These are phyloP conservation scores for Rhea americana DNA, from an alignment of 2,113 vertebrate species.

Conservation along the genomic window DNA sequence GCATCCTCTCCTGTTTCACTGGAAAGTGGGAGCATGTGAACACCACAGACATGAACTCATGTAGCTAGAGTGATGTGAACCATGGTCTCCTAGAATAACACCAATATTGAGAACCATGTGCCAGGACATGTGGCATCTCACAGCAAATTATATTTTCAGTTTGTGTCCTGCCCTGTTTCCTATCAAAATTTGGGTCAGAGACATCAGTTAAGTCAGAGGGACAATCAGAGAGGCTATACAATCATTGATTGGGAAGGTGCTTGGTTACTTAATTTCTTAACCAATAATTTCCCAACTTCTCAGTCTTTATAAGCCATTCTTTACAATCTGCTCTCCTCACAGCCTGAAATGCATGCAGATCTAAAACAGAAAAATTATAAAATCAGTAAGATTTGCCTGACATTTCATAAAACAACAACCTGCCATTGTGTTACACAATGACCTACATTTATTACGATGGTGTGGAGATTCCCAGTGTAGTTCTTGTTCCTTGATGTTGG, in stretches of 20 bases:
- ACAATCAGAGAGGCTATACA: neutral
- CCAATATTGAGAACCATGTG: neutral
- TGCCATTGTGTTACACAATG: neutral
- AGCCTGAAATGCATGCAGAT: neutral
- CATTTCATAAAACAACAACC: neutral
- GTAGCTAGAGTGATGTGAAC: neutral
- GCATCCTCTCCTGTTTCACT: slow-evolving; percentile 36
- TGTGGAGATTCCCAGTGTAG: neutral
- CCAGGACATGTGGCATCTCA: neutral
- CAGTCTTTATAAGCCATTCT: neutral
- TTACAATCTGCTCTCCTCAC: neutral
- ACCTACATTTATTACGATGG: neutral
- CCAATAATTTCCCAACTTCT: neutral
- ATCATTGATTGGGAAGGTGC: neutral
- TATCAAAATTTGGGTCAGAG: neutral
- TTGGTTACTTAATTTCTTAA: neutral
- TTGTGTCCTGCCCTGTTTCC: neutral
- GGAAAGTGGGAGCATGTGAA: slow-evolving; percentile 29
- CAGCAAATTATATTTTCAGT: neutral
- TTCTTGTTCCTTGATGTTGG: neutral
- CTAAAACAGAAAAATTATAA: neutral
- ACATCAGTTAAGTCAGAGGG: neutral
- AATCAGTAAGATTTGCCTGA: neutral
- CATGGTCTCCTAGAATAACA: neutral
- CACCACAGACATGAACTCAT: slow-evolving; percentile 51